These are phyloP conservation scores for Unio delphinus DNA, from an alignment of 2,888 invertebrate species.

Conservation along the genomic window DNA sequence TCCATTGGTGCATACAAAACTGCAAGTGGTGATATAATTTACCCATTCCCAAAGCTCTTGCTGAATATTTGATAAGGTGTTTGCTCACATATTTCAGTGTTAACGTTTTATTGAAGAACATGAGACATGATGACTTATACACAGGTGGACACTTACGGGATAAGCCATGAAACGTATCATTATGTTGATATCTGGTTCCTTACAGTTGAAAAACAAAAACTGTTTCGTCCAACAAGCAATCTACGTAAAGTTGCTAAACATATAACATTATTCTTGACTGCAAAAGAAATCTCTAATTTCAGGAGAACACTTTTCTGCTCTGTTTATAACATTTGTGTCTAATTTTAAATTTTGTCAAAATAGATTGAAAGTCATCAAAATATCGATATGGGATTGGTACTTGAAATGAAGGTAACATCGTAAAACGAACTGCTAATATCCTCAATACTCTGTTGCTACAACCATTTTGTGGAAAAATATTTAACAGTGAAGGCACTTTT, in stretches of 20 bases:
- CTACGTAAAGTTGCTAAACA: not conserved
- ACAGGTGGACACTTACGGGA: conserved; percentile 7
- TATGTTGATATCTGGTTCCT: too few relatives aligned
- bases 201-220: not conserved
- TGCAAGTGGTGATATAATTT: conserved; percentile 7
- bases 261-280: not conserved
- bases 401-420: not conserved
- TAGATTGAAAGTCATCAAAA: not conserved
- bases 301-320: conserved; percentile 1
- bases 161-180: conserved; percentile 13
- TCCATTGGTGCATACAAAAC: conserved; percentile 8
- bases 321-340: conserved; percentile 1
- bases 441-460: too few relatives aligned
- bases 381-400: not conserved
- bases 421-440: not conserved
- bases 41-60: conserved; percentile 3
- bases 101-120: conserved; percentile 2
- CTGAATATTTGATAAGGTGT: conserved; percentile 2
- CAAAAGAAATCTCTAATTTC: conserved; percentile 1
- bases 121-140: not conserved
- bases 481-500: not conserved
- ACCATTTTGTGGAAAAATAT: not conserved
- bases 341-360: not conserved
- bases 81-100: conserved; percentile 14
- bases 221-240: not conserved